These are phyloP conservation scores for Indicator indicator DNA, from an alignment of 2,113 vertebrate species.

Conservation along the genomic window DNA sequence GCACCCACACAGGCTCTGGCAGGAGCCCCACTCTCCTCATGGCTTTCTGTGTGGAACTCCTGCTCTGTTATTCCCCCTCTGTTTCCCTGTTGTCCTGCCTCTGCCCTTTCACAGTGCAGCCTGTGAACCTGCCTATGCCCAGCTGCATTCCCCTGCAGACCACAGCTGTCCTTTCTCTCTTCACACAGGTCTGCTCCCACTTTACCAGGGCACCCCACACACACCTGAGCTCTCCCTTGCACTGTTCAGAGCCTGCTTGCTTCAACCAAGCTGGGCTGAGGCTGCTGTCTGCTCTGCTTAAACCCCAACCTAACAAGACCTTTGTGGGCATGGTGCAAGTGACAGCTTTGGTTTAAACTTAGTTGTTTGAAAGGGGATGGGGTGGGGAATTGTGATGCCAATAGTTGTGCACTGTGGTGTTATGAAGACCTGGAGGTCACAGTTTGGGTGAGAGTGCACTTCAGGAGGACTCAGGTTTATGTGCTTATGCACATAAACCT, in stretches of 20 bases:
- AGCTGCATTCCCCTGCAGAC: not conserved
- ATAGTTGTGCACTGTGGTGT: rapidly evolving
- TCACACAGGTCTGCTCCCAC: not conserved
- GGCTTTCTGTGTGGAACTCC: not conserved
- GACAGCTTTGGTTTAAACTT: not conserved
- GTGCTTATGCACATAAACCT: too few relatives aligned
- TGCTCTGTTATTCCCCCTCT: not conserved
- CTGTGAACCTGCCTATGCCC: not conserved
- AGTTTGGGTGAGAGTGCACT: not conserved
- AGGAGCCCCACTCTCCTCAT: not conserved
- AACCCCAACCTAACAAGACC: not conserved
- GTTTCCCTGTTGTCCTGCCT: not conserved
- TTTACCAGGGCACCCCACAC: not conserved
- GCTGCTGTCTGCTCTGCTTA: not conserved
- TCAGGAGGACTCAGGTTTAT: not conserved
- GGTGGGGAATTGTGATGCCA: rapidly evolving
- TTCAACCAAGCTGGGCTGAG: not conserved
- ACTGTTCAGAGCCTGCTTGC: not conserved
- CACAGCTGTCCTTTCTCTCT: not conserved
- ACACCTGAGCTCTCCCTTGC: not conserved
- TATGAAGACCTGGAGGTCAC: not conserved
- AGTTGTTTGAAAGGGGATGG: not conserved
- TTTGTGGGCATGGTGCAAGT: not conserved
- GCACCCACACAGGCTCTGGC: not conserved
- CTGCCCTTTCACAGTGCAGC: not conserved